Conservation (phyloP, 1,140 invertebrate genomes). For the Drosophila burlai region DNA sequence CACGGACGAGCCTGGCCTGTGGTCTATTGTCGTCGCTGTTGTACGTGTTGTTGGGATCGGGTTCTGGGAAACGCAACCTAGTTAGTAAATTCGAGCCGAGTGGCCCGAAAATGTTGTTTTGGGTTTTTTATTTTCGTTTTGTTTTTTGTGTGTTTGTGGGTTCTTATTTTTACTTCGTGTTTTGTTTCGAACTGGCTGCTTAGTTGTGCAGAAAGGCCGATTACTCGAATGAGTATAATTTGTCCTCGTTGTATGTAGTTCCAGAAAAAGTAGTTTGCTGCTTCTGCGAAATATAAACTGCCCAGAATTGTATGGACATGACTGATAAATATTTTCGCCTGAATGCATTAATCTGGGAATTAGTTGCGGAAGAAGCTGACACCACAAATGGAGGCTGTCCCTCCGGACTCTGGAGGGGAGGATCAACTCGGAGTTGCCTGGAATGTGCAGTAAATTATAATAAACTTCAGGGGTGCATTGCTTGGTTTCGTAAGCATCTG, state of each 20-base stretch:
- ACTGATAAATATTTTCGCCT: slow-evolving; percentile 62
- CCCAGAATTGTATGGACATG: slow-evolving; percentile 24
- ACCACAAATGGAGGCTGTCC: slow-evolving; percentile 9
- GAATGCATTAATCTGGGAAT: slow-evolving; percentile 57
- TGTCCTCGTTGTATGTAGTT: slow-evolving; percentile 26
- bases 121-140: slow-evolving; percentile 24
- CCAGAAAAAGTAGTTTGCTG: slow-evolving; percentile 24
- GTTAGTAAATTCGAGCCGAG: slow-evolving; percentile 58
- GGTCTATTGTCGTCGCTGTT: slow-evolving; percentile 37
- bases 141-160: slow-evolving; percentile 2
- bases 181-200: slow-evolving; percentile 57
- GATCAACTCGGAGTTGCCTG: slow-evolving; percentile 4
- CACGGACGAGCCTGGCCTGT: slow-evolving; percentile 40
- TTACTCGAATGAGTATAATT: slow-evolving; percentile 48
- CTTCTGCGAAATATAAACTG: slow-evolving; percentile 65
- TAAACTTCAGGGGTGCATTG: not conserved
- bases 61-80: slow-evolving; percentile 70
- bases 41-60: slow-evolving; percentile 51
- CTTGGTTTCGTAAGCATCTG: slow-evolving; percentile 12
- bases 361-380: slow-evolving; percentile 25
- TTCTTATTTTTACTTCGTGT: slow-evolving; percentile 35
- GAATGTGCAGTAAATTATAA: slow-evolving; percentile 3
- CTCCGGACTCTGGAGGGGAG: not conserved
- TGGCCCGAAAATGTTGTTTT: slow-evolving; percentile 64
- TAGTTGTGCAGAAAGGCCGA: slow-evolving; percentile 77